Evolutionary conservation across 2,888 invertebrate species (phyloP), one percentile per base, ranked within the genome.

Genomic region (Ophion obscuratus): DNA sequence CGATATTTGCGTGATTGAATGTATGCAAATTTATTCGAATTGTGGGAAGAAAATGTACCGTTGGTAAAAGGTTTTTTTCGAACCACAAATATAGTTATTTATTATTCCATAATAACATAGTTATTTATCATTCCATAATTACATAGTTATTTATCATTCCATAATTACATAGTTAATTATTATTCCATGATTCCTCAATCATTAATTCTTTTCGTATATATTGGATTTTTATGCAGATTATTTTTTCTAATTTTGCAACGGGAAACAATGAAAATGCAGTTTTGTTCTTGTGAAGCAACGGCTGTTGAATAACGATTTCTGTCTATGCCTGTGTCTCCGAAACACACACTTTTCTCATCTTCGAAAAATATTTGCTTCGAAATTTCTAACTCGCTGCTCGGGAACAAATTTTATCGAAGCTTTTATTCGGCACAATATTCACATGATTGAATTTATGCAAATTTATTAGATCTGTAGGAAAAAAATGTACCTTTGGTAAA

Each of bases 291-390:
- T 47, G 66, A 66, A n/a, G 66, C 66, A 70, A 59, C 85, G 75
- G 68, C 81, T 81, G 84, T 14, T 74, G 85, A 78, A 85, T 81
- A 66, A 47, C 36, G 81, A 85, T 85, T 85, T 24, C 10, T 17
- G 20, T 31, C 17, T 68, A 5, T 61, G 17, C 66, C 24, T 40
- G 11, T 61, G 5, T 61, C 17, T 44, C 40, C 24, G 44, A 44
- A 73, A 40, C 31, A 73, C 24, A 68, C 20, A 11, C 11, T 47
- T 47, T 47, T 47, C 47, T 14, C 47, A 14, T 2, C 2, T 47
- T 40, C 40, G 40, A 40, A 40, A 9, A 14, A 11, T 47, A 47
- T 47, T 47, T 14, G 7, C 14, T 14, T 11, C 47, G 4, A 47
- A 14, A 40, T 40, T 40, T 40, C 24, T 0, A 44, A 44, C 44